Evolutionary conservation across 2,113 vertebrate species (phyloP), one percentile per base, ranked within the genome.

Genomic region (Corydoras sp.): DNA sequence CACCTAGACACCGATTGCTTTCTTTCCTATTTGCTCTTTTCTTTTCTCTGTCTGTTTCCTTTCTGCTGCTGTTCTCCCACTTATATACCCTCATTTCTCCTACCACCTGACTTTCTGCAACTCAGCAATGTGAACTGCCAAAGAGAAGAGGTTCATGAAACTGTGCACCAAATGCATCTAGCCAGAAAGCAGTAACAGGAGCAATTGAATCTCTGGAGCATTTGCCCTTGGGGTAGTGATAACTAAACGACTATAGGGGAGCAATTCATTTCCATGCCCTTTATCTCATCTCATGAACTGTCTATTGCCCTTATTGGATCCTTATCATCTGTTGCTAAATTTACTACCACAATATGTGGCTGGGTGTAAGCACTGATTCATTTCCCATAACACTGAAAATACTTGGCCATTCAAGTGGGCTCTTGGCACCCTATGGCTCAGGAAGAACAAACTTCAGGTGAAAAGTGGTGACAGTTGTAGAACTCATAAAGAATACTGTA

Each of bases 311-410:
- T 84, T 87, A 88, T 89, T 85, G 85, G 85, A 85, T 83, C 80
- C 81, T 84, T 80, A 76, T 84, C 78, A 81, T 81, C 85, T 83
- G 82, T 85, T 87, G 82, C 86, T 88, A 88, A 87, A 89, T 89
- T 89, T 90, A 87, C 82, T 78, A 78, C 77, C 65, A 68, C 81
- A 79, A 83, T 83, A 80, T 85, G 80, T 81, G 76, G 53, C 82
- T 81, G 82, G 86, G 79, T 82, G 85, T 88, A 78, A 83, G 79
- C 72, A 75, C 82, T 83, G 78, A 83, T 78, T 86, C 84, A 82
- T 82, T 85, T 84, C 82, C 81, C 73, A 72, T 53, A 53, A 54
- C 66, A 66, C 58, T 18, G 31, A 61, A 65, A 69, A 64, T 63
- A 73, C 80, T 77, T 79, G 81, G 82, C 74, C 70, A 82, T 85